Percentiles rank a stretch among this genome's conserved stretches.
These are phyloP conservation scores for Noctua pronuba DNA, from an alignment of 2,888 invertebrate genomes.

Conservation along the genomic window DNA sequence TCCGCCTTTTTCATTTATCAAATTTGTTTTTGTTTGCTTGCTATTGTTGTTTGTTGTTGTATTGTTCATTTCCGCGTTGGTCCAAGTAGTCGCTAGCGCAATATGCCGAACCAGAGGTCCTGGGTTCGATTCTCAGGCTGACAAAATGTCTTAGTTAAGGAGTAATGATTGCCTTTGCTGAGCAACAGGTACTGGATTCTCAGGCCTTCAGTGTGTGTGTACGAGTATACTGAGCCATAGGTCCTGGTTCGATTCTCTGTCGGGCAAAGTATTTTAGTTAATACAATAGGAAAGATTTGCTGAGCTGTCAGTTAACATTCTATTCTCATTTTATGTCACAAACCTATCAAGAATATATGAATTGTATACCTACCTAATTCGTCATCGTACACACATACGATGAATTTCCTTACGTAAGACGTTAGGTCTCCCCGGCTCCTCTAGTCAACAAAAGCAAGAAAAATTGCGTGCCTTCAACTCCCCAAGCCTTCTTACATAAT, in stretches of 20 bases:
- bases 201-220: neutral
- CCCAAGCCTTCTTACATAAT: neutral
- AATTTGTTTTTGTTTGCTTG: too few species aligned
- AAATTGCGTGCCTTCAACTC: neutral
- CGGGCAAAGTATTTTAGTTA: neutral
- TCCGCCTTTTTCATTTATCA: too few species aligned
- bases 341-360: neutral
- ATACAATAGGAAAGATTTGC: neutral
- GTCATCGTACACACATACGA: neutral
- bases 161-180: neutral
- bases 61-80: too few species aligned
- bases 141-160: neutral
- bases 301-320: neutral
- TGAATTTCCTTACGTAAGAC: neutral
- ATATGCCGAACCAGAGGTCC: neutral
- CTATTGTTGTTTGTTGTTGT: too few species aligned
- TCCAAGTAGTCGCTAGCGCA: too few species aligned
- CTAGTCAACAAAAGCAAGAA: neutral
- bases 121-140: neutral
- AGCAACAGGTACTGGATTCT: neutral
- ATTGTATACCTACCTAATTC: neutral
- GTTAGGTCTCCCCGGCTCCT: neutral
- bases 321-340: neutral
- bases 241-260: neutral
- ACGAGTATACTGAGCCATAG: neutral